Evolutionary conservation across 2,797 vertebrate genomes (phyloP).

Genomic region (Trachurus trachurus): DNA sequence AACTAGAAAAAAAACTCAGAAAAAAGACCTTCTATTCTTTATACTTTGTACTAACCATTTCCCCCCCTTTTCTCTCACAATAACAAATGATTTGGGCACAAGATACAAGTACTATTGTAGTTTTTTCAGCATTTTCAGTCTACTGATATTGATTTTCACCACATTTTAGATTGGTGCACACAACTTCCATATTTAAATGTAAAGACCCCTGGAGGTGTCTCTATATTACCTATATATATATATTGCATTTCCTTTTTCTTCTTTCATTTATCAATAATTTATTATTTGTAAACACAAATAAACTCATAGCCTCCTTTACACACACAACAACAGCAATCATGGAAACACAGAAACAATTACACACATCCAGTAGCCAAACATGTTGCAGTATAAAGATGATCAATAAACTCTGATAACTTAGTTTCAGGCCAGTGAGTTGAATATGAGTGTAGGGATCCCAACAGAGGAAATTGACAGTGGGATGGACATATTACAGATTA

Average conservation of each 20-base stretch:
- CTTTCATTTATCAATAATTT: slow-evolving; percentile 13
- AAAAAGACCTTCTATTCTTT: no score
- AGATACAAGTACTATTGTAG: not conserved
- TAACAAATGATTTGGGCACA: not conserved
- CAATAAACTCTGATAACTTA: slow-evolving; percentile 39
- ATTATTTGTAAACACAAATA: slow-evolving; percentile 25
- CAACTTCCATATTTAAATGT: not conserved
- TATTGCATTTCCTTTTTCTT: slow-evolving; percentile 4
- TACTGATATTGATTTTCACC: not conserved
- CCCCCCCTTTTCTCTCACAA: not conserved
- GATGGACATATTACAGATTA: slow-evolving; percentile 60
- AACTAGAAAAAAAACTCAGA: no score
- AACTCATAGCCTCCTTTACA: not conserved
- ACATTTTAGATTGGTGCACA: not conserved
- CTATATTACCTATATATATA: slow-evolving; percentile 12
- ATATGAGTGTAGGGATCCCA: slow-evolving; percentile 22
- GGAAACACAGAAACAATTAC: slow-evolving; percentile 10
- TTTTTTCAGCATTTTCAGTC: not conserved
- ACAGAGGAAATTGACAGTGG: slow-evolving; percentile 34
- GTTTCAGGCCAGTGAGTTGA: slow-evolving; percentile 32
- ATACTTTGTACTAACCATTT: no score
- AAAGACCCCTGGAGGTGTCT: not conserved
- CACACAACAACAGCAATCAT: not conserved
- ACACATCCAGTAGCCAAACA: slow-evolving; percentile 34
- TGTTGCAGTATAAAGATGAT: slow-evolving; percentile 37